Evolutionary conservation across 2,797 vertebrate species (phyloP).

Genomic region (Girardinus metallicus): DNA sequence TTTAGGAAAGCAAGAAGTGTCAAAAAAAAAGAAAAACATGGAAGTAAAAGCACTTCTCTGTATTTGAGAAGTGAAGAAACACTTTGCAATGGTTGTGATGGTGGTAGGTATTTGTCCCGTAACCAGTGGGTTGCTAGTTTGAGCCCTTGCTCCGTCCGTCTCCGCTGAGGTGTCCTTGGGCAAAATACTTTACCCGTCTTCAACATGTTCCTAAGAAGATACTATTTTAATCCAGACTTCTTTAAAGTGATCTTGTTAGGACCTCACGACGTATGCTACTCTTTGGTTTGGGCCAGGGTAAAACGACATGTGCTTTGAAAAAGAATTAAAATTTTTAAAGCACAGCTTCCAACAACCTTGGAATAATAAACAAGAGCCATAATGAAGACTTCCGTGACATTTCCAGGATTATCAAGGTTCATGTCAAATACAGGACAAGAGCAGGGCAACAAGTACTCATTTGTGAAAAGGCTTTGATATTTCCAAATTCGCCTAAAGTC

Average conservation of each 20-base stretch:
- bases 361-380: background rate
- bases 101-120: too few relatives aligned
- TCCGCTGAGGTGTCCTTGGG: too few relatives aligned
- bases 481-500: background rate
- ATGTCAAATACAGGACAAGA: background rate
- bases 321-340: background rate
- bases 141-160: too few relatives aligned
- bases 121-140: too few relatives aligned
- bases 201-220: background rate
- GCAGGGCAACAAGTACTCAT: background rate
- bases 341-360: background rate
- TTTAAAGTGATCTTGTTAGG: background rate
- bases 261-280: background rate
- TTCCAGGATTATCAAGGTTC: background rate
- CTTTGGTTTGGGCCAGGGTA: background rate
- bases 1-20: background rate
- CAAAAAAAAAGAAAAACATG: background rate
- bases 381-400: background rate
- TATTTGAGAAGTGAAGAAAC: too few relatives aligned
- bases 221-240: background rate
- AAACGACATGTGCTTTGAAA: background rate
- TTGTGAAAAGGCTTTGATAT: background rate
- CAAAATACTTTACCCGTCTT: background rate
- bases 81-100: too few relatives aligned
- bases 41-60: background rate